Evolutionary conservation across 2,797 vertebrate species (phyloP).

Genomic region (Pipistrellus pygmaeus): DNA sequence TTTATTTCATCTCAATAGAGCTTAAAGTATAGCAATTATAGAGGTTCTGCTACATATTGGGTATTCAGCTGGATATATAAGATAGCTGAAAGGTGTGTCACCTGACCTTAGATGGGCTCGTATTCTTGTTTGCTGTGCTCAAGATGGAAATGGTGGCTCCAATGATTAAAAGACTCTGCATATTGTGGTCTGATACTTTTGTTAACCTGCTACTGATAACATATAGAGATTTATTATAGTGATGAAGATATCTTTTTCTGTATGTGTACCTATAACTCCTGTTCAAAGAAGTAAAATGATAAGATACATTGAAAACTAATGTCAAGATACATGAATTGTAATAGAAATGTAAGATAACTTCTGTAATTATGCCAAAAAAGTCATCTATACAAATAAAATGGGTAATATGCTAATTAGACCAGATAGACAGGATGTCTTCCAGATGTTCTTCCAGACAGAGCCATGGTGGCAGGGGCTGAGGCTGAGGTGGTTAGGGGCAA

Average conservation of each 20-base stretch:
- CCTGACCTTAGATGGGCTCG: neutral
- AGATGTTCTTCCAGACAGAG: too few relatives aligned
- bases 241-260: neutral
- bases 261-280: neutral
- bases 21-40: neutral
- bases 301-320: conserved; percentile 9
- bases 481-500: too few relatives aligned
- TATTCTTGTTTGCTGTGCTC: neutral
- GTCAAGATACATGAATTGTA: neutral
- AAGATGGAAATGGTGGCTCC: neutral
- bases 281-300: neutral
- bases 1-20: neutral
- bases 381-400: neutral
- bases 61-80: neutral
- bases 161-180: neutral
- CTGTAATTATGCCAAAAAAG: neutral
- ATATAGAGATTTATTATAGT: neutral
- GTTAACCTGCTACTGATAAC: neutral
- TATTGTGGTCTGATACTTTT: conserved; percentile 16
- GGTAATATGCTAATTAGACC: too few relatives aligned
- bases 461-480: too few relatives aligned
- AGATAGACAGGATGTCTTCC: too few relatives aligned
- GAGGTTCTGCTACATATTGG: neutral
- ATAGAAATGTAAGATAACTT: conserved; percentile 30
- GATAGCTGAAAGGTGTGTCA: neutral